Base-by-base conservation (phyloP, 2,113 vertebrate species). In the Misgurnus anguillicaudatus region DNA sequence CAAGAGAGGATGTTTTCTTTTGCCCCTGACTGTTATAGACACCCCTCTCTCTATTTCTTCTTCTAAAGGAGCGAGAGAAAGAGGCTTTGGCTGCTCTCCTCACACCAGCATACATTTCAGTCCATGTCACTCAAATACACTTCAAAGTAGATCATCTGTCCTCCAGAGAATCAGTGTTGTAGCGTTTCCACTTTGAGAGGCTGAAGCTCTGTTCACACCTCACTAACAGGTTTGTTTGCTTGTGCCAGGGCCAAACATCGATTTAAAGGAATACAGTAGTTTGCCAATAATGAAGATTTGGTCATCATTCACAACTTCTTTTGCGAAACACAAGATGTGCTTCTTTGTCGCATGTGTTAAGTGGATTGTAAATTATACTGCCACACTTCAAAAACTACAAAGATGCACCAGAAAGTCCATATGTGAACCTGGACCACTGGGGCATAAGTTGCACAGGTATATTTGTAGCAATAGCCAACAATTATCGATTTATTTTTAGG, bases 71-170 rank as follows among this genome's bases (percentile, higher is more conserved):
- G 11, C 16, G 65, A 19, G 14, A 41, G 47, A 60, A 69, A 65
- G 19, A 71, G 13, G 9, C 36, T 81, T 73, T 80, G 36, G 66
- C 21, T 73, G 66, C 71, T 78, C 57, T 74, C 70, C 36, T 67
- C 55, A 79, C 41, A 68, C 71, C 51, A 48, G 75, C 41, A n/a
- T 75, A 71, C 63, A 73, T 81, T 83, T 81, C 57, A 69, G 61
- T 47, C 47, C 11, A 57, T n/a, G 67, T 70, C 73, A 68, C 62
- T 77, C 55, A 62, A 70, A 71, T 62, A 21, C 24, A 74, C 55
- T 74, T 78, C 69, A 75, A 58, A 80, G 61, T 19, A 58, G 19
- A 61, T 31, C 39, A n/a, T n/a, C 31, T 2, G 41, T 45, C 42
- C 61, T 70, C 17, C 31, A 67, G 68, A 61, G 51, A 16, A 47